Evolutionary conservation across 2,113 vertebrate genomes (phyloP).

Genomic region (Nerophis lumbriciformis): DNA sequence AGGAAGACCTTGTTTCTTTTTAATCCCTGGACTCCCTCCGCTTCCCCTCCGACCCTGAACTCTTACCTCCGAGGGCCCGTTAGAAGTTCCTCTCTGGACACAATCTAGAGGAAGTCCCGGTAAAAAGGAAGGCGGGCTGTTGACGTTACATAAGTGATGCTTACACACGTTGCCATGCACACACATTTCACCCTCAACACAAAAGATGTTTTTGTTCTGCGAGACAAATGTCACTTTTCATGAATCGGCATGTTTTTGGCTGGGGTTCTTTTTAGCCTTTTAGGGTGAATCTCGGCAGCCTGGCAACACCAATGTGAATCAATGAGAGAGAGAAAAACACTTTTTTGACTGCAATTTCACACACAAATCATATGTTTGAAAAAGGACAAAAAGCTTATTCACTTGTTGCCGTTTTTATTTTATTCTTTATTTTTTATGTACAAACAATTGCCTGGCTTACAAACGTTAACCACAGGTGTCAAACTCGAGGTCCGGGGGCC

Average conservation of each 20-base stretch:
- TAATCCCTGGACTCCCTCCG: slow-evolving; percentile 52
- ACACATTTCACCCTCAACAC: not conserved
- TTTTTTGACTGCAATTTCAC: not conserved
- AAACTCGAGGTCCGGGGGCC: too few species aligned
- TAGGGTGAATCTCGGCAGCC: too few species aligned
- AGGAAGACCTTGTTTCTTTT: slow-evolving; percentile 55
- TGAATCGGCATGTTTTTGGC: too few species aligned
- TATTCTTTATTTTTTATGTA: not conserved
- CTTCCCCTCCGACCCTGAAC: slow-evolving; percentile 59
- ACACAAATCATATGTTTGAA: not conserved
- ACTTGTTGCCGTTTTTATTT: not conserved
- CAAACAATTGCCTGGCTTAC: not conserved
- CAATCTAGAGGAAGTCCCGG: too few species aligned
- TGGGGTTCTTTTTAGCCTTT: too few species aligned
- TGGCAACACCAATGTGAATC: not conserved
- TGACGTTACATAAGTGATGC: not conserved
- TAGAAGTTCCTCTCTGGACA: slow-evolving; percentile 22
- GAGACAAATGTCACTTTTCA: not conserved
- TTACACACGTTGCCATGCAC: too few species aligned
- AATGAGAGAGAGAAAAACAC: not conserved
- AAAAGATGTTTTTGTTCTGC: not conserved
- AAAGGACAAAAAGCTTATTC: not conserved
- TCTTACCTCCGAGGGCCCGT: slow-evolving; percentile 19
- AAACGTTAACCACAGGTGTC: too few species aligned
- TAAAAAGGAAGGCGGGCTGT: not conserved